These are phyloP conservation scores for Drosophila serrata DNA, from an alignment of 1,140 invertebrate species.

Conservation along the genomic window DNA sequence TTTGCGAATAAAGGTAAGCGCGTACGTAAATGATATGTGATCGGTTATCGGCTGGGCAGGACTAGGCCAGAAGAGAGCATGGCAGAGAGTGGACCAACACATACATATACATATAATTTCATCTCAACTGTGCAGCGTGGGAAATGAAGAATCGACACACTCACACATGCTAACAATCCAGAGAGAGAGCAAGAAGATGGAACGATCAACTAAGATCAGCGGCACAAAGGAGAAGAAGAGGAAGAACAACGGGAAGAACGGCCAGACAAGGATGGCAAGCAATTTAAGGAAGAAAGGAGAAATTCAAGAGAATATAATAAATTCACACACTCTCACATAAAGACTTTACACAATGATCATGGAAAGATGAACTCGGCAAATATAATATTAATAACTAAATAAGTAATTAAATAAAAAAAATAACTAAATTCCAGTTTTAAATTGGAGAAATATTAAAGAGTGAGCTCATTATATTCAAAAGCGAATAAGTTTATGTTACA, in stretches of 20 bases:
- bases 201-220: conserved; percentile 15
- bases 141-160: conserved; percentile 38
- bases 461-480: too few relatives aligned
- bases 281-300: conserved; percentile 34
- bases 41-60: conserved; percentile 19
- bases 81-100: background rate
- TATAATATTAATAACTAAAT: background rate
- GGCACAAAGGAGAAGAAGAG: conserved; percentile 1
- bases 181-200: conserved; percentile 2
- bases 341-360: background rate
- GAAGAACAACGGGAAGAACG: conserved; percentile 16
- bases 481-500: too few relatives aligned
- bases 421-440: too few relatives aligned
- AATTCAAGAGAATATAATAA: conserved; percentile 1
- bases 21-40: conserved; percentile 4
- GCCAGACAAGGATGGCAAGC: conserved; percentile 28
- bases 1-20: background rate
- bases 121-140: conserved; percentile 29
- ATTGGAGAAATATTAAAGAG: too few relatives aligned
- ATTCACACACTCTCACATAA: background rate
- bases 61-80: conserved; percentile 10
- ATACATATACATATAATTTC: conserved; percentile 8
- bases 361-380: background rate
- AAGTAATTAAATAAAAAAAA: too few relatives aligned
- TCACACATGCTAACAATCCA: background rate